Evolutionary conservation across 2,888 invertebrate species (phyloP), one percentile per base, ranked within the genome.

Genomic region (Seira ritae): DNA sequence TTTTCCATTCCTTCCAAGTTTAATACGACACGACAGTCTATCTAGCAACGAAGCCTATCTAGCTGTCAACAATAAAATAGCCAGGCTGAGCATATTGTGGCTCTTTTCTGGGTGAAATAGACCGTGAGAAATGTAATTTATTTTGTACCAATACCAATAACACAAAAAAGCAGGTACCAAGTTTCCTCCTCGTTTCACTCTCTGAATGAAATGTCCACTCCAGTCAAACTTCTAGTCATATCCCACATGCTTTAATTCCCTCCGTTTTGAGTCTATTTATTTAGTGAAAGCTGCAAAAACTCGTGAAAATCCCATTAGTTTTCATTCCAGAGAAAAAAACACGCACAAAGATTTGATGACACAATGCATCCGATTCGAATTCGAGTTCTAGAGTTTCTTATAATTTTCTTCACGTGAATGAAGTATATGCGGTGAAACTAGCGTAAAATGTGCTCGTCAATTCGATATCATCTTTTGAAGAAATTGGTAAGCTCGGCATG

Each of bases 101-200:
- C 50, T 50, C 15, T n/a, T 12, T n/a, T 50, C 50, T 3, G 3
- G 50, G 17, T n/a, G 17, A 50, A 50, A 50, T 50, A 50, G 50
- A n/a, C 50, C 50, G 12, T 50, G 50, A 50, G 50, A 50, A 50
- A 50, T 50, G 50, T 15, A 50, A 50, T 50, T 50, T 50, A 50
- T 50, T 50, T 50, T 50, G 3, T 50, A 8, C 50, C 50, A 50
- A 31, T 31, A 31, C 50, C 50, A 50, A 31, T 8, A 31, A 31
- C 31, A 31, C 31, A 31, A 31, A 31, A n/a, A n/a, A n/a, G n/a
- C n/a, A n/a, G n/a, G n/a, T n/a, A n/a, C n/a, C n/a, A n/a, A n/a
- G n/a, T n/a, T n/a, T n/a, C n/a, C n/a, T n/a, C n/a, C n/a, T n/a
- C n/a, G n/a, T n/a, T n/a, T n/a, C n/a, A n/a, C n/a, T n/a, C n/a